These are phyloP conservation scores for Panurus biarmicus DNA, from an alignment of 2,113 vertebrate genomes.

Conservation along the genomic window DNA sequence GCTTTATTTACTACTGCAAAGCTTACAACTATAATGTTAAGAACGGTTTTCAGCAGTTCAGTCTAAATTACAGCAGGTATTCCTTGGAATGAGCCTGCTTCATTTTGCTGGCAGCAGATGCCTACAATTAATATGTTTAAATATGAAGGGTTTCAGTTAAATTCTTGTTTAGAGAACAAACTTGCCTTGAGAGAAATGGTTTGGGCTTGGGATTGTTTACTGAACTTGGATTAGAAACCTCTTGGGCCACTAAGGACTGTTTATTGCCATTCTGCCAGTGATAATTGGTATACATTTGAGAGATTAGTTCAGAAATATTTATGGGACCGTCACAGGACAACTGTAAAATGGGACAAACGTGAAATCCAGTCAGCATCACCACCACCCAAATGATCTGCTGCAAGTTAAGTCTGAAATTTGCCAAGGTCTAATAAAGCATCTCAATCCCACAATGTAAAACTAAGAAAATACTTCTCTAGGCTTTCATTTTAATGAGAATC, in stretches of 20 bases:
- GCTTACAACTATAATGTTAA: background rate
- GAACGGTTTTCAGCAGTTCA: background rate
- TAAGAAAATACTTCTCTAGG: background rate
- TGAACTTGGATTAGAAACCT: background rate
- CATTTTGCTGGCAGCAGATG: background rate
- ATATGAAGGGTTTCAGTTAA: background rate
- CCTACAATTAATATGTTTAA: background rate
- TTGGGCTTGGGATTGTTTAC: background rate
- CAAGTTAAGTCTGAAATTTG: background rate
- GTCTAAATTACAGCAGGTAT: background rate
- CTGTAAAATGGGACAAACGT: background rate
- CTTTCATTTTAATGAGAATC: background rate
- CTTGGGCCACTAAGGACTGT: background rate
- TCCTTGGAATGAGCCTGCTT: background rate
- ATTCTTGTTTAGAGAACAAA: background rate
- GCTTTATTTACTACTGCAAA: background rate
- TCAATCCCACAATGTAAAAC: background rate
- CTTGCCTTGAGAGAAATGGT: background rate
- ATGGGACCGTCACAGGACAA: background rate
- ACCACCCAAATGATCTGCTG: background rate
- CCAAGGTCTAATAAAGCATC: background rate
- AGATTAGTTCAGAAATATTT: background rate
- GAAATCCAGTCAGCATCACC: background rate
- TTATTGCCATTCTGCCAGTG: background rate
- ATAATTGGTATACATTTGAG: background rate